Evolutionary conservation across 2,888 invertebrate species (phyloP).

Genomic region (Cantharis flavilabris): DNA sequence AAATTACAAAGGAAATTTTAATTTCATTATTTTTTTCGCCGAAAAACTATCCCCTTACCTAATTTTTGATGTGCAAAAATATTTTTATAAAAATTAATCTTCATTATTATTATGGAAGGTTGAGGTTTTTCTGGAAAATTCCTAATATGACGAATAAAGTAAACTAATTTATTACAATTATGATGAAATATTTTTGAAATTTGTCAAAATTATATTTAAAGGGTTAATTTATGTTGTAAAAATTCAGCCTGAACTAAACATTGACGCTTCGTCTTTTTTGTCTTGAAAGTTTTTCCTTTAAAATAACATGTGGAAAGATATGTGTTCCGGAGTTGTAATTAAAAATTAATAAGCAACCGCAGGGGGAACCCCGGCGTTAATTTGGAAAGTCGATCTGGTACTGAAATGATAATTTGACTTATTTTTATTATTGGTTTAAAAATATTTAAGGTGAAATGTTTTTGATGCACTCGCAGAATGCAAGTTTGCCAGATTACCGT

Average conservation of each 20-base stretch:
- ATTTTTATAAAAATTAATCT: not conserved
- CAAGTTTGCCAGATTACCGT: not conserved
- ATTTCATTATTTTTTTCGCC: not conserved
- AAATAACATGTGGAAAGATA: too few relatives aligned
- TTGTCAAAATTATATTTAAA: not conserved
- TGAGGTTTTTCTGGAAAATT: not conserved
- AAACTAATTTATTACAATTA: not conserved
- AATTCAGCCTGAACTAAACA: not conserved
- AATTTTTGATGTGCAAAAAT: not conserved
- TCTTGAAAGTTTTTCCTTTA: too few relatives aligned
- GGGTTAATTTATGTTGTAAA: not conserved
- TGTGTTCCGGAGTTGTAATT: too few relatives aligned
- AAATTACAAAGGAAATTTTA: not conserved
- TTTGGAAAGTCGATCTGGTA: too few relatives aligned
- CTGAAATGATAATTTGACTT: too few relatives aligned
- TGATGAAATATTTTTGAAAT: not conserved
- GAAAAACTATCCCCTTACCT: not conserved
- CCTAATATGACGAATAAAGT: not conserved
- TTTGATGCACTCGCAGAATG: not conserved
- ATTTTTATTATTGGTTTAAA: not conserved
- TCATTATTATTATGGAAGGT: not conserved
- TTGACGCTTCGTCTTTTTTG: not conserved
- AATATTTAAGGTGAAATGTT: not conserved
- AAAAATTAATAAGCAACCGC: not conserved
- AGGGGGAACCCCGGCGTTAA: too few relatives aligned